Evolutionary conservation across 2,797 vertebrate species (phyloP).

Genomic region (Falco peregrinus): DNA sequence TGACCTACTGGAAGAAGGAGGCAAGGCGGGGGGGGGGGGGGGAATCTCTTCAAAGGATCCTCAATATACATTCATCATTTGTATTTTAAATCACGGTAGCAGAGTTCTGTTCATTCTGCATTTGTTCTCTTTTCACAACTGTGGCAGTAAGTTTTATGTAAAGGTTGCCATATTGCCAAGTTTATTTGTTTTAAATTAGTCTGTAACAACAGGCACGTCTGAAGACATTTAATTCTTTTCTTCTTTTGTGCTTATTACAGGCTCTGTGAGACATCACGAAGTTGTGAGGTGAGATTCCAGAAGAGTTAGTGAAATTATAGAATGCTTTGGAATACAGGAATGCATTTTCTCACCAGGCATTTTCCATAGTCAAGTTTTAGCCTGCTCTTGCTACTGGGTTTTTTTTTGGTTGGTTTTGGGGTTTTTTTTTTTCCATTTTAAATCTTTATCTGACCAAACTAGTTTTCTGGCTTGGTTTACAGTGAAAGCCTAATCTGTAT

Average conservation of each 20-base stretch:
- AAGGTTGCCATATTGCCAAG: not conserved
- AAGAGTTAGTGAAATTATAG: conserved; percentile 12
- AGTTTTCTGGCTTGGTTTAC: not conserved
- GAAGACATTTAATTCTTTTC: not conserved
- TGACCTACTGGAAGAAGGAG: not conserved
- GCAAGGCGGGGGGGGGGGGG: no score
- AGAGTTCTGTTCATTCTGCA: not conserved
- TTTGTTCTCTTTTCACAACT: not conserved
- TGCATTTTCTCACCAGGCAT: conserved; percentile 34
- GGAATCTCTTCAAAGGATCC: not conserved
- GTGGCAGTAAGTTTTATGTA: not conserved
- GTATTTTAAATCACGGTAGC: not conserved
- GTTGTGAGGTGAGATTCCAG: conserved; percentile 18
- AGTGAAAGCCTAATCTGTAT: not conserved
- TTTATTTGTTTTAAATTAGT: not conserved
- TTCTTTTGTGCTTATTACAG: not conserved
- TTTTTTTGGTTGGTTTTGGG: no score
- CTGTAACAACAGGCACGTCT: not conserved
- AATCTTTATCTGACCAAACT: not conserved
- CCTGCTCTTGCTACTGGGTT: not conserved
- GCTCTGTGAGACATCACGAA: not conserved
- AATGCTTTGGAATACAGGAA: conserved; percentile 29
- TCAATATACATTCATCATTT: not conserved
- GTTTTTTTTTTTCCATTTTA: no score
- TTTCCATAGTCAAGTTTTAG: conserved; percentile 49